A percentile compares a stretch with the other conserved stretches of the same genome.
These are phyloP conservation scores for Reticulitermes lucifugus DNA, from an alignment of 2,888 invertebrate species.

Conservation along the genomic window DNA sequence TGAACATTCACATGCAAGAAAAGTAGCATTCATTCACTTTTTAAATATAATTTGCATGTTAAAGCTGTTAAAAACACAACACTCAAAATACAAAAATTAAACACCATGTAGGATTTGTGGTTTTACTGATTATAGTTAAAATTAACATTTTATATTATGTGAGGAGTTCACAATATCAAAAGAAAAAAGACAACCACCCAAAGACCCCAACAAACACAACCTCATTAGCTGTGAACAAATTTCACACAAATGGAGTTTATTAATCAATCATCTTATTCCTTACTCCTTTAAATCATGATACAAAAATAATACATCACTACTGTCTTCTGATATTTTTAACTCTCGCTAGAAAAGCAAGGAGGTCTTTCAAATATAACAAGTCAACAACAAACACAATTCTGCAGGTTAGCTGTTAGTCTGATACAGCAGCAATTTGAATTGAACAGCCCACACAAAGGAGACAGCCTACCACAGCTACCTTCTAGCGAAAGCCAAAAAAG, in stretches of 20 bases:
- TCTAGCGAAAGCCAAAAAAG: conserved; percentile 50
- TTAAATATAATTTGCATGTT: background rate
- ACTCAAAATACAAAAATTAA: background rate
- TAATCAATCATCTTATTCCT: conserved; percentile 25
- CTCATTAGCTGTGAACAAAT: conserved; percentile 43
- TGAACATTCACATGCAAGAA: background rate
- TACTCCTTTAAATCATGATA: conserved; percentile 11
- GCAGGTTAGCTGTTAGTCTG: conserved; percentile 30
- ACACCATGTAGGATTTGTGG: background rate
- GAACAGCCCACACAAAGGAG: conserved; percentile 11
- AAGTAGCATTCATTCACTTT: background rate
- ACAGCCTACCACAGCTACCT: conserved; percentile 42
- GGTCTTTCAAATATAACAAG: conserved; percentile 15
- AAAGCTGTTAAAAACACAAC: background rate
- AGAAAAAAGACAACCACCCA: conserved; percentile 34
- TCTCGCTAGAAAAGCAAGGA: conserved; percentile 47
- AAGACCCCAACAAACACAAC: conserved; percentile 43
- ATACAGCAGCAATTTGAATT: background rate
- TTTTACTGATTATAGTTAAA: background rate
- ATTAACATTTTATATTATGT: background rate
- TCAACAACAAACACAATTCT: conserved; percentile 30
- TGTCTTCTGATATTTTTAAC: conserved; percentile 35
- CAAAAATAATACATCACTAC: conserved; percentile 29
- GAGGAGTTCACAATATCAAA: conserved; percentile 11
- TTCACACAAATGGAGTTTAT: conserved; percentile 39